Evolutionary conservation across 2,797 vertebrate species (phyloP), one percentile per base, ranked within the genome.

Genomic region (Falco concolor): DNA sequence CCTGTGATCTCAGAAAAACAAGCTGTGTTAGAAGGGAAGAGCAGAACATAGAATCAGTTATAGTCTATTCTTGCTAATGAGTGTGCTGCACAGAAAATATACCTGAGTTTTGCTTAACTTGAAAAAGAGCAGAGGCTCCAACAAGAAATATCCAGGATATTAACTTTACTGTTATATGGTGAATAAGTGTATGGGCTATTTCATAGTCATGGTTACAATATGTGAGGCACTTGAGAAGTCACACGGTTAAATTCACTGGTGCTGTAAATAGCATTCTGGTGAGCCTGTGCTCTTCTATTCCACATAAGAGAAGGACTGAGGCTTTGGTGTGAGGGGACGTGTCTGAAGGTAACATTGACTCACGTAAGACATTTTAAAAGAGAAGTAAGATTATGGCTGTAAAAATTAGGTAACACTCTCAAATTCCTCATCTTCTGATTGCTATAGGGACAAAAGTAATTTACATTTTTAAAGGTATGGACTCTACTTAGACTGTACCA

Each of bases 21-120:
- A 61, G 42, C 45, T 42, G 40, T 36, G 47, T 52, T 79, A 50
- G 53, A 93, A 65, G 52, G 53, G 76, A 53, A 93, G 72, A 72
- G 72, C 87, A 63, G 42, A 92, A 82, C 12, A 17, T 81, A 89
- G 82, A 86, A 44, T 87, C 11, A 94, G 32, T 63, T 32, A 38
- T 86, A 10, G 47, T 68, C 65, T 72, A 9, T 47, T 89, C 68
- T 87, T 76, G 18, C 70, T 93, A 67, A 78, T 20, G 40, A 84
- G 80, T 53, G 60, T 57, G 75, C 69, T 56, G 40, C 24, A 38
- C 28, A 84, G 87, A 69, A 90, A 54, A 65, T 59, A 52, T 28
- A 60, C 61, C 20, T 40, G 72, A 38, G 15, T 19, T 91, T 77
- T 70, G 16, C 81, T 96, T 78, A 74, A 24, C n/a, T 38, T 61